Percentiles rank a stretch among this genome's conserved stretches.
Evolutionary conservation across 2,113 vertebrate species (phyloP).

Genomic region (Esox niger): DNA sequence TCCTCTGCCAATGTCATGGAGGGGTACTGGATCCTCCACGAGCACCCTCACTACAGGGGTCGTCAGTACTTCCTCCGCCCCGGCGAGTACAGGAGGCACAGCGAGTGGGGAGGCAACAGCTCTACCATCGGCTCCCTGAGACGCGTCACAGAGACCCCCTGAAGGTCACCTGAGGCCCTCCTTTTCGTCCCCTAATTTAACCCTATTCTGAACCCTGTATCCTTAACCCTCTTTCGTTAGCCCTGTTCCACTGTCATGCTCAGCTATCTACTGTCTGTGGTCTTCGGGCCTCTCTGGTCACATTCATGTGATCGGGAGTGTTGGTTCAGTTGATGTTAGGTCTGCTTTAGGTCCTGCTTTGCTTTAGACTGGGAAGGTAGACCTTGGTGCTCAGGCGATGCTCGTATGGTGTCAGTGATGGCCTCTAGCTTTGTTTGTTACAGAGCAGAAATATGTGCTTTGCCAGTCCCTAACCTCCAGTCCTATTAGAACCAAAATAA

Average conservation of each 20-base stretch:
- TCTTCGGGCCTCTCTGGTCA: slow-evolving; percentile 16
- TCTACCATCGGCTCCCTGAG: slow-evolving; percentile 31
- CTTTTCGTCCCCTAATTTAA: slow-evolving; percentile 1
- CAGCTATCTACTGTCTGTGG: slow-evolving; percentile 8
- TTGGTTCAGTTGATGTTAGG: slow-evolving; percentile 27
- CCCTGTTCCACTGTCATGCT: slow-evolving; percentile 31
- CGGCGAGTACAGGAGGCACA: slow-evolving; percentile 34
- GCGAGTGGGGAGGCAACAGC: slow-evolving; percentile 29
- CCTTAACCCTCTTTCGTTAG: slow-evolving; percentile 5
- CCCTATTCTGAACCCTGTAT: not conserved
- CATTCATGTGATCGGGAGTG: slow-evolving; percentile 31
- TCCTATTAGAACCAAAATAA: slow-evolving; percentile 62
- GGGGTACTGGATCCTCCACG: slow-evolving; percentile 34
- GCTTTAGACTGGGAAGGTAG: slow-evolving; percentile 35
- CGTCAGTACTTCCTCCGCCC: slow-evolving; percentile 30
- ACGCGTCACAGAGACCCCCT: slow-evolving; percentile 18
- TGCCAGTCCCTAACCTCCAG: slow-evolving; percentile 49
- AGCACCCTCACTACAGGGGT: slow-evolving; percentile 23
- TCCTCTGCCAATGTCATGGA: slow-evolving; percentile 34
- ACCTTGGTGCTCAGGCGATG: slow-evolving; percentile 26
- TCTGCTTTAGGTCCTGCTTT: slow-evolving; percentile 29
- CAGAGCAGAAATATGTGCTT: slow-evolving; percentile 45
- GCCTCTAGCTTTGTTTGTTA: slow-evolving; percentile 39
- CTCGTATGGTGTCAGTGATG: slow-evolving; percentile 22
- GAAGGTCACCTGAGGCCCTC: no score